phyloP scores from a whole-genome alignment of 1,140 invertebrate species.

The Conus betulinus region DNA sequence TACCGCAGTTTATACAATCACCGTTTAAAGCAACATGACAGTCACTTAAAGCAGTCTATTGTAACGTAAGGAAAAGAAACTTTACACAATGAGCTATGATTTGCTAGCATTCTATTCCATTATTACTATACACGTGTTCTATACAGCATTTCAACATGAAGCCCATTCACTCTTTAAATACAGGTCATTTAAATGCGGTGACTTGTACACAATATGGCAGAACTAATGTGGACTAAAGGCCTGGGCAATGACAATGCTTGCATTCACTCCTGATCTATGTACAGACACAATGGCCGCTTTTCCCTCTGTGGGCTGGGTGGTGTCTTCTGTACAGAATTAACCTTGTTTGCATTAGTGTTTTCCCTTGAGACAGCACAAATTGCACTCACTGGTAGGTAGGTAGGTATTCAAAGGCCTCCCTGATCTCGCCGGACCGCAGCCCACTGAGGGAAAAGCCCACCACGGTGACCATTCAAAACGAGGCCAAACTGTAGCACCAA shows the following conservation, averaged over 20 bases:
- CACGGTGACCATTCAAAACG: not conserved
- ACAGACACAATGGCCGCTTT: not conserved
- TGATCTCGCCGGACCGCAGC: not conserved
- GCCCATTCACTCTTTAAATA: not conserved
- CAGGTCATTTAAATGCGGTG: not conserved
- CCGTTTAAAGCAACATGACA: not conserved
- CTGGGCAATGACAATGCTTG: constrained; percentile 17
- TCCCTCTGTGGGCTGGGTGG: not conserved
- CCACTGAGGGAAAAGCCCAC: constrained; percentile 2
- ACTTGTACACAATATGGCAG: constrained; percentile 21
- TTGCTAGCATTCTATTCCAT: not conserved
- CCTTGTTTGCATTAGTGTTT: not conserved
- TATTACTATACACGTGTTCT: not conserved
- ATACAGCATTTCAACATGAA: not conserved
- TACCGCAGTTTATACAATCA: not conserved
- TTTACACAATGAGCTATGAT: not conserved
- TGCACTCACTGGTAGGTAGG: not conserved
- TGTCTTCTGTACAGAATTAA: not conserved
- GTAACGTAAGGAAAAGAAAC: not conserved
- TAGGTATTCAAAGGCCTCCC: not conserved
- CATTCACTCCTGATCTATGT: not conserved
- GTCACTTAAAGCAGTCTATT: not conserved
- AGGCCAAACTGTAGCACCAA: constrained; percentile 34
- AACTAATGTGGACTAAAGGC: constrained; percentile 5
- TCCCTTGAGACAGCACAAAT: constrained; percentile 12